Evolutionary conservation across 2,888 invertebrate genomes (phyloP).

Genomic region (Limnephilus rhombicus): DNA sequence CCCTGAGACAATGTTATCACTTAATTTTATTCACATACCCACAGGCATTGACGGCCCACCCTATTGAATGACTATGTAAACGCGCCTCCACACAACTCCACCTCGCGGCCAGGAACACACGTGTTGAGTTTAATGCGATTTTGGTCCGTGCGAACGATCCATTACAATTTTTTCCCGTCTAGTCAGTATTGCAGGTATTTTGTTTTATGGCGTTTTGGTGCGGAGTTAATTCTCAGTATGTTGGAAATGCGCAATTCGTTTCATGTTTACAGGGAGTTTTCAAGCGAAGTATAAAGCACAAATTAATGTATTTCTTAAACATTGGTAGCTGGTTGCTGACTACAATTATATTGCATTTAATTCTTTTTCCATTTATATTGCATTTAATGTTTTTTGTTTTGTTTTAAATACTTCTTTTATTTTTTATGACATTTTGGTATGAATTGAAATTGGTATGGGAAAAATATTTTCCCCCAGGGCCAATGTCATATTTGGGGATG

Average conservation of each 20-base stretch:
- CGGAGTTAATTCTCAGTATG: not conserved
- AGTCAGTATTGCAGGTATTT: not conserved
- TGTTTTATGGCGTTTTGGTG: not conserved
- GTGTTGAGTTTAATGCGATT: constrained; percentile 14
- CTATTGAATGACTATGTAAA: not conserved
- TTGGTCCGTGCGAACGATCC: constrained; percentile 16
- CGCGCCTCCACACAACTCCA: not conserved
- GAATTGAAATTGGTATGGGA: too few relatives aligned
- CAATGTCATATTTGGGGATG: too few relatives aligned
- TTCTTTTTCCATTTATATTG: not conserved
- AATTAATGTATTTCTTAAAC: not conserved
- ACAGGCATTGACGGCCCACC: not conserved
- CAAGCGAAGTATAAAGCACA: not conserved
- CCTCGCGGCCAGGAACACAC: not conserved
- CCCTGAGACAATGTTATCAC: too few relatives aligned
- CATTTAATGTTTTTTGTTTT: not conserved
- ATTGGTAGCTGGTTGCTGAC: not conserved
- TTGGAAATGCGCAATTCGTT: not conserved
- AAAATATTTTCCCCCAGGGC: too few relatives aligned
- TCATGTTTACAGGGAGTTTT: not conserved
- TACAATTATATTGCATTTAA: too few relatives aligned
- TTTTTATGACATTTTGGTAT: too few relatives aligned
- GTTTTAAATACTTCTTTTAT: not conserved
- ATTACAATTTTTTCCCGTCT: not conserved
- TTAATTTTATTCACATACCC: not conserved